A percentile compares a stretch with the other conserved stretches of the same genome.
phyloP scores from a whole-genome alignment of 1,140 invertebrate species.

The Drosophila ercepeae region DNA sequence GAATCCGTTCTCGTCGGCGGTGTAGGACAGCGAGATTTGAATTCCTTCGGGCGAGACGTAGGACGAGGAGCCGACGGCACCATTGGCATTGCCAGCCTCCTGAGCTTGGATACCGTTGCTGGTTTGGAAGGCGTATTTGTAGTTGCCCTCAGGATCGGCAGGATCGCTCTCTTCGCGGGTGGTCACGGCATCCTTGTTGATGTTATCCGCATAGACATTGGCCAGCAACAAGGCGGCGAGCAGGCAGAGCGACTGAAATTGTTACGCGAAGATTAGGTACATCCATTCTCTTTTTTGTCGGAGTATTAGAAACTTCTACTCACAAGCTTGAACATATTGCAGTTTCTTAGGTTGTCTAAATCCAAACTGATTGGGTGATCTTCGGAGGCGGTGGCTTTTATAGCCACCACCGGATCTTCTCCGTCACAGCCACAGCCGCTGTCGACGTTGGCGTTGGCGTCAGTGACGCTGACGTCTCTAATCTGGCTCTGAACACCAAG shows the following conservation, averaged over 20 bases:
- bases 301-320: constrained; percentile 39
- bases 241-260: constrained; percentile 62
- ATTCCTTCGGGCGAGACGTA: constrained; percentile 70
- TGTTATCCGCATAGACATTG: constrained; percentile 69
- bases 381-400: constrained; percentile 56
- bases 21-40: constrained; percentile 74
- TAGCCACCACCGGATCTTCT: constrained; percentile 37
- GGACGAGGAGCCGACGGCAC: constrained; percentile 27
- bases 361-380: constrained; percentile 72
- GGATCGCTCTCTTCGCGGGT: constrained; percentile 26
- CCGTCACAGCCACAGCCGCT: constrained; percentile 4
- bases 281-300: neutral
- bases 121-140: constrained; percentile 34
- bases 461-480: constrained; percentile 55
- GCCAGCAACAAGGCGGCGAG: constrained; percentile 64
- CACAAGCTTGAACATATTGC: constrained; percentile 83
- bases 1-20: constrained; percentile 85
- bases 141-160: constrained; percentile 70
- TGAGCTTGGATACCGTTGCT: constrained; percentile 72
- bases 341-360: constrained; percentile 60
- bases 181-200: constrained; percentile 62
- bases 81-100: constrained; percentile 64
- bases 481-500: constrained; percentile 58
- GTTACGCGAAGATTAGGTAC: neutral
- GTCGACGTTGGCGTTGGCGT: constrained; percentile 39